Percentiles rank a stretch among this genome's conserved stretches.
Conservation (phyloP, 1,140 invertebrate genomes). For the Euborellia annulipes region DNA sequence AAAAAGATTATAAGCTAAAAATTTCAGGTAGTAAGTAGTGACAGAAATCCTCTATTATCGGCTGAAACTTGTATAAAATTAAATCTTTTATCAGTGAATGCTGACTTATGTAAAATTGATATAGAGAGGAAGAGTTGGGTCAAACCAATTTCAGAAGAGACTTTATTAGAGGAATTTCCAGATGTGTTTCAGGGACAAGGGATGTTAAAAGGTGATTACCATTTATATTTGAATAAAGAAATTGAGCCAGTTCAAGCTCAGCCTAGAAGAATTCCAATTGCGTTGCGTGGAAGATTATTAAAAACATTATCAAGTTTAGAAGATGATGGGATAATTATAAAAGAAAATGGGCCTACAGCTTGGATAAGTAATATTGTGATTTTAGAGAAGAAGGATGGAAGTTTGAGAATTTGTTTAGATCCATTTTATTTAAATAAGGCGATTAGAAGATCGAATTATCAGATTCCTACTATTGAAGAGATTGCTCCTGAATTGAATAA, state of each 20-base stretch:
- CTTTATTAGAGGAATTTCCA: no score
- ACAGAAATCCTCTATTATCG: no score
- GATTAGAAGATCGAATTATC: slow-evolving; percentile 7
- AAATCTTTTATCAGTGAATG: no score
- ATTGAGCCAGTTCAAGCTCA: slow-evolving; percentile 18
- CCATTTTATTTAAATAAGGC: slow-evolving; percentile 16
- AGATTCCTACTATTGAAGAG: slow-evolving; percentile 12
- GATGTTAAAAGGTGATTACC: slow-evolving; percentile 1
- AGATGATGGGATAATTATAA: slow-evolving; percentile 10
- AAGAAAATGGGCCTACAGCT: slow-evolving; percentile 4
- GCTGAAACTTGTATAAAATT: no score
- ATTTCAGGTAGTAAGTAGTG: no score
- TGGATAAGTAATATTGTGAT: slow-evolving; percentile 25
- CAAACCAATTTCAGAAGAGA: no score
- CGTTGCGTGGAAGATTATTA: slow-evolving; percentile 20
- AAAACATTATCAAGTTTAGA: slow-evolving; percentile 18
- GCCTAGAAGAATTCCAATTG: slow-evolving; percentile 23
- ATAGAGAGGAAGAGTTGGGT: no score
- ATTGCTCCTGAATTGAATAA: slow-evolving; percentile 10
- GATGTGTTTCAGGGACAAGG: neutral
- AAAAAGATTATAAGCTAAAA: no score
- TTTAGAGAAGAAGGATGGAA: slow-evolving; percentile 22
- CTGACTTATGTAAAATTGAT: no score
- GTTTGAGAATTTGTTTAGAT: slow-evolving; percentile 26
- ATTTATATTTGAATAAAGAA: slow-evolving; percentile 13